Conservation (phyloP, 2,113 vertebrate genomes). For the Eidolon helvum region DNA sequence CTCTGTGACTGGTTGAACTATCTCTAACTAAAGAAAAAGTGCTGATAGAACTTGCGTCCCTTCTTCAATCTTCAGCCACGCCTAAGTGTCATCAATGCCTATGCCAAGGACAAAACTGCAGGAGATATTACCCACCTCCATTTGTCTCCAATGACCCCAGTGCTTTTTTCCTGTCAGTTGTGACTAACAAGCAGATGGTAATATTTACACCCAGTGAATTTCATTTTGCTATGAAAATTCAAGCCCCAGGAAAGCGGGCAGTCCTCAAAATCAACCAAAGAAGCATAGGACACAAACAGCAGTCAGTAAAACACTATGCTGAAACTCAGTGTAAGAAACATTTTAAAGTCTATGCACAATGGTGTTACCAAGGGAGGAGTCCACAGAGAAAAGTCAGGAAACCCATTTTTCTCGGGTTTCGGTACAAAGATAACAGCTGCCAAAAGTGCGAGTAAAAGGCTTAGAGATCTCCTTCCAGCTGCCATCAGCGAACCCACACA, state of each 20-base stretch:
- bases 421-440: neutral
- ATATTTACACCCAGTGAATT: neutral
- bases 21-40: neutral
- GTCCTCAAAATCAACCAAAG: neutral
- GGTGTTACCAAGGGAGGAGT: neutral
- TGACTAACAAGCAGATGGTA: neutral
- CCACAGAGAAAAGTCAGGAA: neutral
- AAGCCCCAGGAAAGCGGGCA: neutral
- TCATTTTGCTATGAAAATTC: neutral
- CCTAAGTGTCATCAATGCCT: neutral
- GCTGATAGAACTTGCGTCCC: neutral
- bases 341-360: neutral
- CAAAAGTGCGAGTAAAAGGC: neutral
- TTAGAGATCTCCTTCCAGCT: neutral
- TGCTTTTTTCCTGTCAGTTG: neutral
- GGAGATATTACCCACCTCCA: neutral
- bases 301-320: neutral
- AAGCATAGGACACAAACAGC: neutral
- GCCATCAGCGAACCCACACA: neutral
- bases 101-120: neutral
- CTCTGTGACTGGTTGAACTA: neutral
- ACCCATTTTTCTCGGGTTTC: neutral
- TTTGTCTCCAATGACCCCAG: neutral
- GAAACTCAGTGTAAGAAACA: neutral
- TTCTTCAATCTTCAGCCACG: neutral